Evolutionary conservation across 2,888 invertebrate genomes (phyloP), one percentile per base, ranked within the genome.

Genomic region (Drosophila pseudotakahashii): DNA sequence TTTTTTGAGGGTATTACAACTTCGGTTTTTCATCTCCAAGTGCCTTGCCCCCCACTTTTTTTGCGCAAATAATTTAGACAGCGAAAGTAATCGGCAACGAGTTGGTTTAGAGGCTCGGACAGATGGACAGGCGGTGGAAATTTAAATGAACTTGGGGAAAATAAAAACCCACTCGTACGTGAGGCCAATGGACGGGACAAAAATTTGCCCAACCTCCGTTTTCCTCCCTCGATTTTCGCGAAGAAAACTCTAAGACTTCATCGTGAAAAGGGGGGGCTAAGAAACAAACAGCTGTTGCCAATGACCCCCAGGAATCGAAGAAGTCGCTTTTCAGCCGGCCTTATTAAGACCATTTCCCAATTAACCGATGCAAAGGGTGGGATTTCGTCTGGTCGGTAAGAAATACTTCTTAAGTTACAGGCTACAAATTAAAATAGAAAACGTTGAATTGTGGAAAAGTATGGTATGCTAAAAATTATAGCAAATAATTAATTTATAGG

Each of bases 191-290:
- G 11, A 48, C 69, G 44, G 30, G 32, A 32, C 32, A 23, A 51
- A 42, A 42, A 36, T 51, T 45, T 45, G 30, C 30, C 36, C 14
- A 13, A 10, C 10, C 3, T 14, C 41, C 1, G 10, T 41, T 41
- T 26, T 6, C 19, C 41, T 13, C 41, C 7, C 3, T 6, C 34
- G 19, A 11, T 32, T 4, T 9, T 36, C n/a, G 50, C n/a, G 60
- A 72, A 69, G 68, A 77, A 81, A 82, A 84, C 87, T 68, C 79
- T 79, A 86, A 70, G 76, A 78, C 84, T 86, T 82, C 87, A 81
- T 77, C 63, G 75, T 16, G 58, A 26, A 44, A 58, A 34, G 26
- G 50, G 41, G 30, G 36, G 7, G n/a, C n/a, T n/a, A 19, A 14
- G 48, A 26, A 6, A 14, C 9, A 14, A 52, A 36, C 76, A 62